These are phyloP conservation scores for Hippoglossus stenolepis DNA, from an alignment of 2,113 vertebrate genomes.

Conservation along the genomic window DNA sequence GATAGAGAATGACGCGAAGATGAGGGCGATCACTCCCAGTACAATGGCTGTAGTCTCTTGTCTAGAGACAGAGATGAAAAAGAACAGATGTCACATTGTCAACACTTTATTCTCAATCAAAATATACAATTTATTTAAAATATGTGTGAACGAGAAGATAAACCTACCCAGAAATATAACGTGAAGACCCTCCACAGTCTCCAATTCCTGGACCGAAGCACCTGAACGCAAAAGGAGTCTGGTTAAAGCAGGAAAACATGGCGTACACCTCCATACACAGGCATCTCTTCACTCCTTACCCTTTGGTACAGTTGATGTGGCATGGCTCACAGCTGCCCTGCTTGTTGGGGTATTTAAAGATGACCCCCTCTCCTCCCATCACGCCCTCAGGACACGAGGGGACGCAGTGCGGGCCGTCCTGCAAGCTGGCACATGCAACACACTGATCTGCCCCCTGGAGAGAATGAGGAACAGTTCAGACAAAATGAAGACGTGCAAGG, in stretches of 20 bases:
- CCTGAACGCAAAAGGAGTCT: slow-evolving; percentile 65
- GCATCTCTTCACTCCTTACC: slow-evolving; percentile 75
- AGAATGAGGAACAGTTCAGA: neutral
- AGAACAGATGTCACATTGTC: neutral
- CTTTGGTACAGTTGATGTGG: slow-evolving; percentile 88
- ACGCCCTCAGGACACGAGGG: slow-evolving; percentile 88
- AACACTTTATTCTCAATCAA: neutral
- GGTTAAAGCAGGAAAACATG: slow-evolving; percentile 3
- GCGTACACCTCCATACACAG: neutral
- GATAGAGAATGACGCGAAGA: slow-evolving; percentile 80
- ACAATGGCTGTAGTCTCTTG: slow-evolving; percentile 84
- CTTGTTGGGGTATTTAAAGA: slow-evolving; percentile 89
- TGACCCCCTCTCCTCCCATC: slow-evolving; percentile 87
- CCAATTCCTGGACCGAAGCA: slow-evolving; percentile 84
- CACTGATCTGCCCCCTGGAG: slow-evolving; percentile 90
- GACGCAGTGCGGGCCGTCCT: slow-evolving; percentile 93
- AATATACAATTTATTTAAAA: slow-evolving; percentile 1
- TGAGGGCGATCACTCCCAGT: slow-evolving; percentile 81
- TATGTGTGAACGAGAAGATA: neutral
- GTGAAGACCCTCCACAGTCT: slow-evolving; percentile 79
- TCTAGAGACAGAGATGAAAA: slow-evolving; percentile 66
- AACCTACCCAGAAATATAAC: slow-evolving; percentile 59
- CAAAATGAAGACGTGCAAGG: neutral
- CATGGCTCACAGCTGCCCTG: slow-evolving; percentile 86
- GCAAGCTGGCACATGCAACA: slow-evolving; percentile 82